These are phyloP conservation scores for Pachydiplax longipennis DNA, from an alignment of 2,888 invertebrate genomes.

Conservation along the genomic window DNA sequence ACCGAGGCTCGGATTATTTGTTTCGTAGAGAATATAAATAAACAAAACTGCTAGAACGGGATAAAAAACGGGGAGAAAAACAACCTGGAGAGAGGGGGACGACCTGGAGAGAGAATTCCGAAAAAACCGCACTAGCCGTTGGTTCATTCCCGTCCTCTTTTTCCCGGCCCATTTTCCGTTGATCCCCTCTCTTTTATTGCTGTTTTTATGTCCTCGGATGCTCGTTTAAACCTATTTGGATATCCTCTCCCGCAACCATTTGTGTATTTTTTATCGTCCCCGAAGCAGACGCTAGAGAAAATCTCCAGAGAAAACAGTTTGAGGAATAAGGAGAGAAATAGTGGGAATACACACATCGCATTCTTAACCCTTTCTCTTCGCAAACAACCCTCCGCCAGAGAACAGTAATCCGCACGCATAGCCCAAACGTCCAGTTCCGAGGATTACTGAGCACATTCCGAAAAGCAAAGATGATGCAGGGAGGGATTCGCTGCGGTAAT, in stretches of 20 bases:
- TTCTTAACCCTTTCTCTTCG: not conserved
- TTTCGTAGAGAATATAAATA: not conserved
- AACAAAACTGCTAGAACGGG: not conserved
- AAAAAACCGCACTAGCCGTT: not conserved
- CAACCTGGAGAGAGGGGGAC: too few species aligned
- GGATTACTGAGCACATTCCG: not conserved
- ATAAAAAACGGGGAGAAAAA: not conserved
- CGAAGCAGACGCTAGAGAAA: not conserved
- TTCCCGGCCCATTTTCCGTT: not conserved
- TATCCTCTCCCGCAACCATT: not conserved
- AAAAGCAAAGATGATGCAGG: not conserved
- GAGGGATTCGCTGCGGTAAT: not conserved
- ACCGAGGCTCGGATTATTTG: not conserved
- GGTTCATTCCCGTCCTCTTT: not conserved
- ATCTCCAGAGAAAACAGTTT: not conserved
- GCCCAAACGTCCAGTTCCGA: not conserved
- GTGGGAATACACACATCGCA: not conserved
- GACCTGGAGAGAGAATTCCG: not conserved
- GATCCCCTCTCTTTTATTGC: not conserved
- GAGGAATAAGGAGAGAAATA: not conserved
- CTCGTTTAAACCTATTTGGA: not conserved
- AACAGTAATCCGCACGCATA: not conserved
- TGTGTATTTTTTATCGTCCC: not conserved
- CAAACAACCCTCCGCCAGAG: not conserved
- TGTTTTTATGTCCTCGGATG: not conserved